Evolutionary conservation across 1,140 invertebrate species (phyloP), one percentile per base, ranked within the genome.

Genomic region (Brachionus paranguensis): DNA sequence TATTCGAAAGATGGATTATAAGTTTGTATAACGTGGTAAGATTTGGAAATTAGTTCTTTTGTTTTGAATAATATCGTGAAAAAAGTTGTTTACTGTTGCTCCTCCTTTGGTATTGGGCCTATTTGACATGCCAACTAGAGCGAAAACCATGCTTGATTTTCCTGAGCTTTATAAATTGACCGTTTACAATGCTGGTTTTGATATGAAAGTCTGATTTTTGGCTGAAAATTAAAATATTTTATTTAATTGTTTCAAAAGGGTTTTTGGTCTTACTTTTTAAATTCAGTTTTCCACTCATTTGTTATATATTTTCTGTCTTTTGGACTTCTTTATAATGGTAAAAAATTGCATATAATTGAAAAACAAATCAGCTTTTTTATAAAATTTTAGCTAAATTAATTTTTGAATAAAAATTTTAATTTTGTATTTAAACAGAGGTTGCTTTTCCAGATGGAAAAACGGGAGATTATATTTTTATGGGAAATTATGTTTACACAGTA

Each of bases 1-100:
- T 99, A 33, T 99, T 99, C 89, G 97, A 99, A 89, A 91, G 96
- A 87, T 99, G 97, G 97, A 96, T 95, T 65, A 98, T 99, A 86
- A 95, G 95, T 87, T 91, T 98, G 84, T 99, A 98, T 90, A 99
- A 98, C 91, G 96, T 99, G 78, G 92, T 76, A 76, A 45, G 72
- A 37, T 37, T 70, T 37, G 10, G 20, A 10, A 24, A 17, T 74
- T 74, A 20, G n/a, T 47, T 17, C 43, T 64, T 64, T 14, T 64
- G 6, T 68, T n/a, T 41, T 43, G 64, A 17, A 47, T 37, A 37
- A 37, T 7, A 37, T 5, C 6, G 33, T 37, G 33, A 37, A 27
- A 47, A 24, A 27, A 76, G 72, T 8, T 93, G 17, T 84, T 84
- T 55, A 84, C 83, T 8, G 83, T 68, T 33, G 70, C 65, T 41